Evolutionary conservation across 2,888 invertebrate species (phyloP).

Genomic region (Lydus trimaculatus): DNA sequence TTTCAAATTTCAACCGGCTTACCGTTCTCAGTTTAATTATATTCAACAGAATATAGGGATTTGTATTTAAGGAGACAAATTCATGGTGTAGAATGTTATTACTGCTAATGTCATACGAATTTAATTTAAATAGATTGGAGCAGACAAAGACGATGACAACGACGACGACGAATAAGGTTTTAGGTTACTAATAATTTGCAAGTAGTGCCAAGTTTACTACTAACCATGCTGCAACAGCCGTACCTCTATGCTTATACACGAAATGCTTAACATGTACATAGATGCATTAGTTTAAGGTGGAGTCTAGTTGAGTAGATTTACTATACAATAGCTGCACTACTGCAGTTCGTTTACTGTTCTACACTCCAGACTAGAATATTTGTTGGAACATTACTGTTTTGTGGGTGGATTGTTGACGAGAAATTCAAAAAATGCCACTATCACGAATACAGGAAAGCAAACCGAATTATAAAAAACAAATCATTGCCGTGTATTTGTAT

Average conservation of each 20-base stretch:
- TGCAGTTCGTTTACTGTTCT: not conserved
- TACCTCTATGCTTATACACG: not conserved
- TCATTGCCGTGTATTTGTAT: no score
- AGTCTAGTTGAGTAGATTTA: slow-evolving; percentile 14
- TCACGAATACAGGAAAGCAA: no score
- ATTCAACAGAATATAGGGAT: not conserved
- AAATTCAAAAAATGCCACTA: no score
- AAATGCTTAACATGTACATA: not conserved
- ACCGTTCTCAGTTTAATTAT: not conserved
- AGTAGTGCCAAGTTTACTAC: slow-evolving; percentile 24
- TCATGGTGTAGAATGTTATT: slow-evolving; percentile 14
- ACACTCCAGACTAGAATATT: not conserved
- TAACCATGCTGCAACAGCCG: slow-evolving; percentile 17
- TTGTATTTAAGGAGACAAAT: not conserved
- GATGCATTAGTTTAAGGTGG: no score
- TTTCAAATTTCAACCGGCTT: not conserved
- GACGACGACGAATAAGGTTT: slow-evolving; percentile 14
- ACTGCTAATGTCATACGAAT: slow-evolving; percentile 27
- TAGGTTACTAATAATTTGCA: slow-evolving; percentile 31
- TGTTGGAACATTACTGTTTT: slow-evolving; percentile 11
- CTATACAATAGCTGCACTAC: not conserved
- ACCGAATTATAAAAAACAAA: no score
- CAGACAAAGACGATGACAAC: slow-evolving; percentile 9
- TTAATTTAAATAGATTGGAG: slow-evolving; percentile 23
- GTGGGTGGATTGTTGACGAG: slow-evolving; percentile 13